Conservation (phyloP, 2,888 invertebrate species). For the Thumatha senex region DNA sequence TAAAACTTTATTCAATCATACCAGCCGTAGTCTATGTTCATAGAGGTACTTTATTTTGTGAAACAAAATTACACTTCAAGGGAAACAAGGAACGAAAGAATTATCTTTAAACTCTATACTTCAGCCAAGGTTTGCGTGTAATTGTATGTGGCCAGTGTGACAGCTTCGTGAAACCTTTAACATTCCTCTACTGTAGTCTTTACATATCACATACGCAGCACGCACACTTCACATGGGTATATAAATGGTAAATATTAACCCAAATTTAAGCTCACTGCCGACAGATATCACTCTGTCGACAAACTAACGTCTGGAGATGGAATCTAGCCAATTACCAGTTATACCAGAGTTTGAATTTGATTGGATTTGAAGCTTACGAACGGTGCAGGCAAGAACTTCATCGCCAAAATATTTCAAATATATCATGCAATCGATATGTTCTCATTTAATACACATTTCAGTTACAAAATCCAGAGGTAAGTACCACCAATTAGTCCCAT, state of each 20-base stretch:
- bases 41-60: no score
- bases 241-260: constrained; percentile 47
- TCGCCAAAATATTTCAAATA: background rate
- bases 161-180: constrained; percentile 6
- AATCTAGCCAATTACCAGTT: constrained; percentile 48
- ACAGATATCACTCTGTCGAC: constrained; percentile 29
- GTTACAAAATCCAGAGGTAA: no score
- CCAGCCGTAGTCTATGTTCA: no score
- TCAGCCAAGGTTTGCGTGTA: constrained; percentile 5
- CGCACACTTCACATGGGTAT: constrained; percentile 12
- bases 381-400: constrained; percentile 3
- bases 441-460: no score
- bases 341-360: constrained; percentile 6
- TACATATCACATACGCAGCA: constrained; percentile 14
- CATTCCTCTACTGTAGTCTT: constrained; percentile 13
- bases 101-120: no score
- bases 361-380: constrained; percentile 6
- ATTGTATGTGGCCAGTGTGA: constrained; percentile 9
- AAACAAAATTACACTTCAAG: no score
- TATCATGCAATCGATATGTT: background rate
- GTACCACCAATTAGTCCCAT: no score
- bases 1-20: no score
- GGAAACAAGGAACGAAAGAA: no score
- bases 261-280: constrained; percentile 40
- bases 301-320: constrained; percentile 41